Evolutionary conservation across 2,113 vertebrate species (phyloP), one percentile per base, ranked within the genome.

Genomic region (Varanus komodoensis): DNA sequence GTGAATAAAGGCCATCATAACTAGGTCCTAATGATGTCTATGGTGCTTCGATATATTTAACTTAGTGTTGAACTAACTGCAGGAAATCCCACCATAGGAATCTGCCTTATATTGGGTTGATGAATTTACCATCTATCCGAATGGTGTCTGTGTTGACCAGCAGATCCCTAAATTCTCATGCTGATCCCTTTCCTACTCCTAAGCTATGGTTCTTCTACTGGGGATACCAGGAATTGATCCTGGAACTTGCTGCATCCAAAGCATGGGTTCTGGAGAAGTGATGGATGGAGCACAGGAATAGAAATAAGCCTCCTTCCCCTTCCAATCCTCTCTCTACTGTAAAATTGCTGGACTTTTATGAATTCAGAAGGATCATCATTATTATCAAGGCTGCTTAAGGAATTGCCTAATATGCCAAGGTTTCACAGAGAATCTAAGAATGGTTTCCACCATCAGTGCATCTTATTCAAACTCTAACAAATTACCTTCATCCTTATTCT

Each of bases 401-500:
- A 48, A 87, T 19, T 52, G 11, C 15, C 27, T 50, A 87, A 67
- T 64, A 64, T 34, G 61, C 38, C 68, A 79, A 54, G 44, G 32
- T n/a, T 87, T 84, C 61, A 68, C 2, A 48, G 27, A 52, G 29
- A 79, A 87, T 68, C 44, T 7, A 57, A 38, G 3, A n/a, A 61
- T 32, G 68, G 15, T 7, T 21, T 7, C 7, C 79, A 48, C 71
- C 23, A 12, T 11, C 38, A 52, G 15, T n/a, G 38, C 15, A 52
- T 54, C 32, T 69, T 23, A 73, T 14, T 81, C 12, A 61, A 9
- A 82, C 57, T 74, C 8, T 0, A 75, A 82, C 23, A 82, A 15
- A 54, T 54, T 94, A 93, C 89, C 94, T 96, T 95, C 34, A 3
- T 6, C 38, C 74, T 92, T 88, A 95, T 0, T 93, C 91, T 95